Percentiles rank a stretch among this genome's conserved stretches.
Conservation (phyloP, 2,113 vertebrate genomes). For the Dendropsophus ebraccatus region DNA sequence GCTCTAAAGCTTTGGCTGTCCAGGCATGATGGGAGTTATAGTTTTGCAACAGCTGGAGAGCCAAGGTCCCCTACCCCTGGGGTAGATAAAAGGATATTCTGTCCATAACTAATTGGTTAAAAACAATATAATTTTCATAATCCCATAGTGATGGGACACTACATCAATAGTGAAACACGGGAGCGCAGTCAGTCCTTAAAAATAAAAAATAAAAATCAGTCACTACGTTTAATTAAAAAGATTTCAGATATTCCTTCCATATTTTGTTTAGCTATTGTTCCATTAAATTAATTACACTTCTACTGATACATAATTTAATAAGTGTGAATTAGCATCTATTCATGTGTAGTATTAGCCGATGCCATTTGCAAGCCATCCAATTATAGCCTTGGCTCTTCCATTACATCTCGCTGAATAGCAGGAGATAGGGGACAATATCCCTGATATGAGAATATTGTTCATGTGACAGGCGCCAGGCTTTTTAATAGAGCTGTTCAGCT, state of each 20-base stretch:
- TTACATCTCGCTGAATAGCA: conserved; percentile 12
- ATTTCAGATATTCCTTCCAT: not conserved
- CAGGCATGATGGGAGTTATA: too few species aligned
- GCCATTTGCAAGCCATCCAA: conserved; percentile 5
- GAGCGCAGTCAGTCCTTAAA: not conserved
- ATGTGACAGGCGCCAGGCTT: not conserved
- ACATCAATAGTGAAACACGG: not conserved
- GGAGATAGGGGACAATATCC: conserved; percentile 4
- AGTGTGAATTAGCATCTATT: conserved; percentile 20
- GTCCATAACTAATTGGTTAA: too few species aligned
- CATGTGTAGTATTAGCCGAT: not conserved
- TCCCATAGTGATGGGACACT: not conserved
- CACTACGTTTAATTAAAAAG: conserved; percentile 36
- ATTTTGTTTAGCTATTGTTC: conserved; percentile 30
- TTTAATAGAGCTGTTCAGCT: conserved; percentile 39
- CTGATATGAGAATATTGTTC: conserved; percentile 26
- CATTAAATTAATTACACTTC: conserved; percentile 33
- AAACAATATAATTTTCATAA: not conserved
- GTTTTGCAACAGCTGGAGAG: too few species aligned
- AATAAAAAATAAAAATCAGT: not conserved
- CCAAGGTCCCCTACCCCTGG: too few species aligned
- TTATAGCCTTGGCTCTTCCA: not conserved
- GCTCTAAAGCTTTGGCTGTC: too few species aligned
- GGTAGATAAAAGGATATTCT: too few species aligned
- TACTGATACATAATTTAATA: conserved; percentile 19